phyloP scores from a whole-genome alignment of 2,113 vertebrate genomes.

The Notiomystis cincta region DNA sequence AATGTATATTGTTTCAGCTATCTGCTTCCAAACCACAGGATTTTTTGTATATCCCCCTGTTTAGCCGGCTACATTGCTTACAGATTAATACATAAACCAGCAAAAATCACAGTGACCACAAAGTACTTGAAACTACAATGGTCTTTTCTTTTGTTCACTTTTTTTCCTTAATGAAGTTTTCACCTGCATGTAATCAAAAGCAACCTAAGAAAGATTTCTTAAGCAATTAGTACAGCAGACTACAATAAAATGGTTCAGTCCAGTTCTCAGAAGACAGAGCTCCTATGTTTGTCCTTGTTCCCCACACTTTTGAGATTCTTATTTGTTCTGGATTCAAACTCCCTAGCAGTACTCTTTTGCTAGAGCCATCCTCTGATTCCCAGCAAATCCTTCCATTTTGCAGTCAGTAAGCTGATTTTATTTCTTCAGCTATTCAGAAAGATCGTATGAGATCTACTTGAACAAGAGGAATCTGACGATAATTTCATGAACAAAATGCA shows the following conservation, averaged over 20 bases:
- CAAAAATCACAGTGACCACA: constrained; percentile 50
- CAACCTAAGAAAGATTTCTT: constrained; percentile 46
- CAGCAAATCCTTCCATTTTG: neutral
- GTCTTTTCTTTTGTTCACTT: neutral
- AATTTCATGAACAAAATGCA: neutral
- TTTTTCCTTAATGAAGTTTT: constrained; percentile 23
- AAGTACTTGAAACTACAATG: constrained; percentile 33
- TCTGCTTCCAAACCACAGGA: neutral
- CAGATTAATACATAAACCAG: constrained; percentile 50
- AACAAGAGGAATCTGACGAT: neutral
- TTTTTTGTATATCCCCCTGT: neutral
- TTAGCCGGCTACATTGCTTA: constrained; percentile 33
- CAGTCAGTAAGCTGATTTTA: neutral
- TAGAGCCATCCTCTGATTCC: neutral
- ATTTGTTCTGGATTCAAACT: constrained; percentile 17
- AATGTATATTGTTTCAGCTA: neutral
- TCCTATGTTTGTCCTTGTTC: neutral
- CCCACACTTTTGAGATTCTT: constrained; percentile 18
- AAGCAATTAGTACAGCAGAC: constrained; percentile 32
- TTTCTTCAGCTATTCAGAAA: neutral
- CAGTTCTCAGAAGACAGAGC: constrained; percentile 31
- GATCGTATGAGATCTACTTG: neutral
- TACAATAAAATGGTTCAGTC: constrained; percentile 48
- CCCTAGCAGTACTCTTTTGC: neutral
- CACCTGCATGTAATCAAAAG: constrained; percentile 47